Percentiles rank a stretch among this genome's conserved stretches.
Evolutionary conservation across 2,113 vertebrate species (phyloP).

Genomic region (Chionomys nivalis): DNA sequence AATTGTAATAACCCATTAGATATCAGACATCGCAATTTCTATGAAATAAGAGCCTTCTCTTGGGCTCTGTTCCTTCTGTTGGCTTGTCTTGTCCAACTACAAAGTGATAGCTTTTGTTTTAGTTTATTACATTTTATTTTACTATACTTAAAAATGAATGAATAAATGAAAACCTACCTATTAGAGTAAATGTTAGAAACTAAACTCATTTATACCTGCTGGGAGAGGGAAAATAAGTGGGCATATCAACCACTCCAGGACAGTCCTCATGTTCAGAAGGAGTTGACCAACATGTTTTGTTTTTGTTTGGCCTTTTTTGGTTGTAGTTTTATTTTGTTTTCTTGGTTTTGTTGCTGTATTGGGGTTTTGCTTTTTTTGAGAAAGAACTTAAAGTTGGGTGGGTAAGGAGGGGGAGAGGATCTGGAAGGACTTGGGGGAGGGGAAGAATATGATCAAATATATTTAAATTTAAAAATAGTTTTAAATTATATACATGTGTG

Average conservation of each 20-base stretch:
- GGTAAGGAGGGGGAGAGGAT: neutral
- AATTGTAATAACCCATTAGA: slow-evolving; percentile 39
- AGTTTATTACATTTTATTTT: neutral
- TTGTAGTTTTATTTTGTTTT: neutral
- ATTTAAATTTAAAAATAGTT: neutral
- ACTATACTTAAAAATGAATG: neutral
- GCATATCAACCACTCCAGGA: neutral
- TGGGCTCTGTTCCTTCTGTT: neutral
- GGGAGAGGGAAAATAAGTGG: neutral
- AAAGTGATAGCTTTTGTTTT: neutral
- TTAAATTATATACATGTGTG: neutral
- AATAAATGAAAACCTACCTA: neutral
- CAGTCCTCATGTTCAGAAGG: too few relatives aligned
- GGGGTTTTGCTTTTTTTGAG: neutral
- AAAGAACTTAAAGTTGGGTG: neutral
- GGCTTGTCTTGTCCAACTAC: neutral
- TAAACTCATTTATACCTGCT: neutral
- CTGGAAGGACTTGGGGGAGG: neutral
- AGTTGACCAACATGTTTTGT: too few relatives aligned
- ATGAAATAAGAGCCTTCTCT: neutral
- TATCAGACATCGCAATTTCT: slow-evolving; percentile 58
- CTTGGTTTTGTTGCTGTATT: neutral
- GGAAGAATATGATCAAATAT: neutral
- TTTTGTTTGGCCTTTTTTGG: neutral
- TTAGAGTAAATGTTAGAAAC: neutral